phyloP scores from a whole-genome alignment of 1,140 invertebrate species.

The Bilobella aurantiaca region DNA sequence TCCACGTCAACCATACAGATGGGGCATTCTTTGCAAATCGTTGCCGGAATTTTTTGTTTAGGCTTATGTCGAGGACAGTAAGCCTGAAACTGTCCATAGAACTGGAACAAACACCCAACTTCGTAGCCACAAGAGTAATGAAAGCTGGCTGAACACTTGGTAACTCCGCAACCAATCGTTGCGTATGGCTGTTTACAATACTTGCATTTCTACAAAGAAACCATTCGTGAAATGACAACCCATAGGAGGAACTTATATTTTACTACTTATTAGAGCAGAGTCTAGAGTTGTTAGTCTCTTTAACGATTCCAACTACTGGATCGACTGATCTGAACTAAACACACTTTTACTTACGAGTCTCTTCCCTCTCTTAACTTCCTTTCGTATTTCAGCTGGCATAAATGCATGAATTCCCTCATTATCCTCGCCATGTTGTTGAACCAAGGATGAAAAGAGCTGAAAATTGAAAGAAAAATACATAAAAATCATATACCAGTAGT shows the following conservation, averaged over 20 bases:
- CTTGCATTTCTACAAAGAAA: slow-evolving; percentile 47
- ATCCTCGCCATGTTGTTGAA: slow-evolving; percentile 50
- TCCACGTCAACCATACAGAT: slow-evolving; percentile 42
- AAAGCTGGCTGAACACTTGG: slow-evolving; percentile 48
- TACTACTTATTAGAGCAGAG: background rate
- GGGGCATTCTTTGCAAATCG: slow-evolving; percentile 30
- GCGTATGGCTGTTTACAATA: slow-evolving; percentile 50
- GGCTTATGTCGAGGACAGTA: slow-evolving; percentile 25
- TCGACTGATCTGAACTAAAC: no score
- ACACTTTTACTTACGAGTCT: slow-evolving; percentile 39
- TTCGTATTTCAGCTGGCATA: slow-evolving; percentile 47
- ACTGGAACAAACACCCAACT: slow-evolving; percentile 47
- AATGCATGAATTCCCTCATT: slow-evolving; percentile 53
- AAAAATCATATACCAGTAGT: slow-evolving; percentile 1
- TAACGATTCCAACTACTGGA: no score
- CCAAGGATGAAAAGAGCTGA: slow-evolving; percentile 49
- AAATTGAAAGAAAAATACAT: background rate
- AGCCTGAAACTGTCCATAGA: slow-evolving; percentile 49
- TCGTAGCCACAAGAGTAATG: slow-evolving; percentile 53
- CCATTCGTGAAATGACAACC: background rate
- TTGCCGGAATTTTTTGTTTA: slow-evolving; percentile 4
- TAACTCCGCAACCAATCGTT: slow-evolving; percentile 49
- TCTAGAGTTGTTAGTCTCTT: no score
- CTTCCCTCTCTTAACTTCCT: slow-evolving; percentile 46
- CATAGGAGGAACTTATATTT: background rate